phyloP scores from a whole-genome alignment of 2,797 vertebrate species.

The Podargus strigoides region DNA sequence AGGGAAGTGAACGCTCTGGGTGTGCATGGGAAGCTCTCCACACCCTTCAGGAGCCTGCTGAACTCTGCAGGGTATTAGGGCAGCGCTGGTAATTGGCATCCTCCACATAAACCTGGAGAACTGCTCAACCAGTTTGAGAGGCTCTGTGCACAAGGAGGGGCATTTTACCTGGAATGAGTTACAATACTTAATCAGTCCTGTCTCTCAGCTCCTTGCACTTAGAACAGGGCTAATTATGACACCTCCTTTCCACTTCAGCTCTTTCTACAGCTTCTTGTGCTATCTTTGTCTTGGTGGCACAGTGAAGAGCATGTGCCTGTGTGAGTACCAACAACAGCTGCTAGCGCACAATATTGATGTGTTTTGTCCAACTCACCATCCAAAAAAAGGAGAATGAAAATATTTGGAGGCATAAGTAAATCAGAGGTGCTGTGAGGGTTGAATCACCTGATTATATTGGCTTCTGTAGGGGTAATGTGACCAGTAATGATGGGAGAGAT shows the following conservation, averaged over 20 bases:
- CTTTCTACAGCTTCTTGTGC: not conserved
- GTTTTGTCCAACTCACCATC: not conserved
- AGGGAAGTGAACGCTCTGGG: conserved; percentile 20
- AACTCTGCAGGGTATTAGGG: conserved; percentile 24
- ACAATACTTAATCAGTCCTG: not conserved
- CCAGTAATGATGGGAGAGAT: not conserved
- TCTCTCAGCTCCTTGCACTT: not conserved
- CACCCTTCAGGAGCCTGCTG: not conserved
- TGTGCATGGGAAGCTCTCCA: conserved; percentile 53
- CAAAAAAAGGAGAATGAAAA: not conserved
- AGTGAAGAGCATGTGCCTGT: rapidly evolving
- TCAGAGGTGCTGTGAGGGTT: not conserved
- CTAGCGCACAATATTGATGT: not conserved
- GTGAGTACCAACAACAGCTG: not conserved
- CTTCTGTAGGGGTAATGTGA: not conserved
- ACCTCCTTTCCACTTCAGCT: not conserved
- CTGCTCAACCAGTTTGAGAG: not conserved
- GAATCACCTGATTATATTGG: not conserved
- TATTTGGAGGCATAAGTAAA: not conserved
- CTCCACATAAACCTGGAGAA: not conserved
- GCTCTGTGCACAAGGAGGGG: not conserved
- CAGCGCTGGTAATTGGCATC: not conserved
- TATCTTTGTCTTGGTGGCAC: not conserved
- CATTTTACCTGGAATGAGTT: not conserved
- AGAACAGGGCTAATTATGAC: not conserved